A percentile compares a stretch with the other conserved stretches of the same genome.
phyloP scores from a whole-genome alignment of 2,888 invertebrate genomes.

The Melipona bicolor region DNA sequence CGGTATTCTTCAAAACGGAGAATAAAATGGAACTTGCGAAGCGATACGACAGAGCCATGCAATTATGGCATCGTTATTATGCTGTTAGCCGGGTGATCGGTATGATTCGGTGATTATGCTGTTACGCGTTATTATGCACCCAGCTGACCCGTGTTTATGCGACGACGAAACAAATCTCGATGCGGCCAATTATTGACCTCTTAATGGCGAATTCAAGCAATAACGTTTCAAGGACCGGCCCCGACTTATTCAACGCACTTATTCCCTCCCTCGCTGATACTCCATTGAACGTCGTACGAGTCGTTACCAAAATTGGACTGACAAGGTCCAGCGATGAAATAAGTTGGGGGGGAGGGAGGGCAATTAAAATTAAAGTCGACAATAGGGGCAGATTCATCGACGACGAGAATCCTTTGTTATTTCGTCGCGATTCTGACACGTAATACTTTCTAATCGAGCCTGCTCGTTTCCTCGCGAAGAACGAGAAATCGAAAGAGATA shows the following conservation, averaged over 20 bases:
- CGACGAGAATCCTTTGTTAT: background rate
- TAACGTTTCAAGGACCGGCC: constrained; percentile 13
- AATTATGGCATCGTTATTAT: constrained; percentile 45
- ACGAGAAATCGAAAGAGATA: too few relatives aligned
- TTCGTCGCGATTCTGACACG: background rate
- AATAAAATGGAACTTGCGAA: background rate
- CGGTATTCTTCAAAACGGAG: background rate
- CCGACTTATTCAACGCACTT: constrained; percentile 16
- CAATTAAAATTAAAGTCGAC: constrained; percentile 17
- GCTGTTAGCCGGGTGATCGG: constrained; percentile 51
- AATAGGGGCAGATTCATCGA: background rate
- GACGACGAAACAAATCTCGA: constrained; percentile 50
- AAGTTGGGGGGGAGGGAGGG: background rate
- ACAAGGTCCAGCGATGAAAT: background rate
- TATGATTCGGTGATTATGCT: constrained; percentile 59
- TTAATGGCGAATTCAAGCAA: constrained; percentile 64
- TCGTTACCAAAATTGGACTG: constrained; percentile 28
- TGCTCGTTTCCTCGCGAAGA: too few relatives aligned
- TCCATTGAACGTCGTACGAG: constrained; percentile 24
- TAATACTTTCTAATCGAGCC: too few relatives aligned
- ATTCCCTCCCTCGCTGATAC: background rate
- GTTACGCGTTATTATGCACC: constrained; percentile 82
- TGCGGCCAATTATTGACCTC: constrained; percentile 62
- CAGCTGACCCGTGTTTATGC: constrained; percentile 83
- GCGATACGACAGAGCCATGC: background rate